These are phyloP conservation scores for Centropyge bicolor DNA, from an alignment of 2,797 vertebrate genomes.

Conservation along the genomic window DNA sequence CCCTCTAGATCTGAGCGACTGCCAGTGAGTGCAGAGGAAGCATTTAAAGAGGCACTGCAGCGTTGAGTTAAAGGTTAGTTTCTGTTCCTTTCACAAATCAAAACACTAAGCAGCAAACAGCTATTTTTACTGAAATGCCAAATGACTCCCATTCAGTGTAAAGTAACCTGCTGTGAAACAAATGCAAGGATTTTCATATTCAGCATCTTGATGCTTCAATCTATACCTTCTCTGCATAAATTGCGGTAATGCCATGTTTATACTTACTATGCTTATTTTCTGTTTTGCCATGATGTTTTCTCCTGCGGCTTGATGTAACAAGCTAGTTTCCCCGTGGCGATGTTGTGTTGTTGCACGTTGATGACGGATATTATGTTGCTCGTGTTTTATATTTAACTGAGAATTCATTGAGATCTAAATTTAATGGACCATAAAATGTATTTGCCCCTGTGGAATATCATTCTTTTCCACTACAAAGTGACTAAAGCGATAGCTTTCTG, in stretches of 20 bases:
- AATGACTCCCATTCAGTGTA: not conserved
- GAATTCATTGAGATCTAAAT: constrained; percentile 21
- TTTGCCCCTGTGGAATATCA: not conserved
- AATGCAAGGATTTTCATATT: not conserved
- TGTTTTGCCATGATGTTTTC: not conserved
- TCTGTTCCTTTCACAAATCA: constrained; percentile 49
- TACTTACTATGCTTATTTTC: not conserved
- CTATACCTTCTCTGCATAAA: not conserved
- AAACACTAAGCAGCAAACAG: constrained; percentile 11
- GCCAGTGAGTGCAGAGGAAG: constrained; percentile 39
- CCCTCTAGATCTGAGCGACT: constrained; percentile 58
- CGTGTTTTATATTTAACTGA: constrained; percentile 23
- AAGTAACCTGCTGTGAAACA: not conserved
- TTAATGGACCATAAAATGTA: constrained; percentile 41
- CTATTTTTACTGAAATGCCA: constrained; percentile 62
- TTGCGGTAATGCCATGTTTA: not conserved
- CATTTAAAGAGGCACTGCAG: constrained; percentile 32
- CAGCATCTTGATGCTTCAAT: not conserved
- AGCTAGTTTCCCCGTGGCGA: fast-evolving
- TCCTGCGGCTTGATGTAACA: constrained; percentile 4
- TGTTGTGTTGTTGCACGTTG: constrained; percentile 6
- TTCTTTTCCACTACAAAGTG: constrained; percentile 10
- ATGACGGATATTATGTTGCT: constrained; percentile 7
- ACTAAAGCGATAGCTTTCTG: not conserved
- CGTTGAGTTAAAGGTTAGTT: constrained; percentile 75